Evolutionary conservation across 1,140 invertebrate genomes (phyloP).

Genomic region (Chironomus striatipennis): DNA sequence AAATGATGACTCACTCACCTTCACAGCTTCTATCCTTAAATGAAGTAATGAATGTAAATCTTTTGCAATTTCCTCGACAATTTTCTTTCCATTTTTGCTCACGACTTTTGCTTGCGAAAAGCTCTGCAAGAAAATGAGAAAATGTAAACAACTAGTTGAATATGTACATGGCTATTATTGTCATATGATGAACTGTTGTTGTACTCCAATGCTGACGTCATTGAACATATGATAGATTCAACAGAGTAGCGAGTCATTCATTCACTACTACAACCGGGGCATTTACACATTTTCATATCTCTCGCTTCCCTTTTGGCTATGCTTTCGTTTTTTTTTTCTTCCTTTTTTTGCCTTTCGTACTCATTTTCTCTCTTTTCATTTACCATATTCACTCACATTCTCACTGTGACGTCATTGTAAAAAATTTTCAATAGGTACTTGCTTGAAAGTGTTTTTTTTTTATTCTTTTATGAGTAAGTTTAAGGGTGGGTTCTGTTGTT

Average conservation of each 20-base stretch:
- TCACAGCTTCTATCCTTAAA: conserved; percentile 53
- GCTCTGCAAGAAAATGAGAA: conserved; percentile 37
- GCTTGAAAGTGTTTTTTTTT: no score
- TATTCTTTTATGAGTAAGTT: no score
- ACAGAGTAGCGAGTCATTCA: not conserved
- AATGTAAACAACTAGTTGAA: not conserved
- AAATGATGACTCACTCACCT: conserved; percentile 38
- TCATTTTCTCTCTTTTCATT: not conserved
- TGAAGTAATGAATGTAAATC: conserved; percentile 54
- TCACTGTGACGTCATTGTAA: not conserved
- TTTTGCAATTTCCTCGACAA: conserved; percentile 50
- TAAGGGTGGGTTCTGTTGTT: no score
- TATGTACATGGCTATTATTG: not conserved
- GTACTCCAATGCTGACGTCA: not conserved
- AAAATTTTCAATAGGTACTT: no score
- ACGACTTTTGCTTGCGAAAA: conserved; percentile 45
- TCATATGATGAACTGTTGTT: not conserved
- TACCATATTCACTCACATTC: not conserved
- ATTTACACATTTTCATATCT: no score
- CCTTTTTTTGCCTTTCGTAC: not conserved
- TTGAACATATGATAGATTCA: not conserved
- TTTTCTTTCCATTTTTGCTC: conserved; percentile 44
- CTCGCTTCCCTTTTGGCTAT: no score
- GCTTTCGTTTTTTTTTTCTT: no score
- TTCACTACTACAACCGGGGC: not conserved